Evolutionary conservation across 2,888 invertebrate species (phyloP).

Genomic region (Clepsis dumicolana): DNA sequence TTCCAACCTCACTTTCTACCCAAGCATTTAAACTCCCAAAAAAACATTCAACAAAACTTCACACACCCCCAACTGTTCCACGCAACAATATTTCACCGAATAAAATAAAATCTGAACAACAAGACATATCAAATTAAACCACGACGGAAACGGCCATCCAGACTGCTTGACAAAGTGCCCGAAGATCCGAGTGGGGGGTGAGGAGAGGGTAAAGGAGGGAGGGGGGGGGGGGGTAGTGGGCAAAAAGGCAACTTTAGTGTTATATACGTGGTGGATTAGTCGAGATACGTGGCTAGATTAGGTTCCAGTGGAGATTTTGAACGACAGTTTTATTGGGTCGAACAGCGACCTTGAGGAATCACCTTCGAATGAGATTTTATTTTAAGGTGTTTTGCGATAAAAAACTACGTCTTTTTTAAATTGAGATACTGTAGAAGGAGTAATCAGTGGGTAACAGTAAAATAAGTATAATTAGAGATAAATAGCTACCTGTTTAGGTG

Average conservation of each 20-base stretch:
- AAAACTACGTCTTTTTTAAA: too few relatives aligned
- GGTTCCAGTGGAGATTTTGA: constrained; percentile 36
- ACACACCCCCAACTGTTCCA: neutral
- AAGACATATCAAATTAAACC: constrained; percentile 43
- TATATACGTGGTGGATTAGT: constrained; percentile 36
- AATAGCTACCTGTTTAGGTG: too few relatives aligned
- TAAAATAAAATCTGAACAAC: constrained; percentile 37
- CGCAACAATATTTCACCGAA: constrained; percentile 39
- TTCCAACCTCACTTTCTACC: neutral
- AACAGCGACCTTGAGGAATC: neutral
- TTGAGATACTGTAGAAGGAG: too few relatives aligned
- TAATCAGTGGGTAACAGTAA: too few relatives aligned
- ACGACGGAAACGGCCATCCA: constrained; percentile 31
- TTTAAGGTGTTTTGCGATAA: too few relatives aligned
- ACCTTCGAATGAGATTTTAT: neutral
- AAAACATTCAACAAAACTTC: neutral
- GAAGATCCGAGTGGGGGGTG: constrained; percentile 19
- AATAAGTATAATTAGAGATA: too few relatives aligned
- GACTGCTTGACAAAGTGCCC: constrained; percentile 42
- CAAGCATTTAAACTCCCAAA: neutral
- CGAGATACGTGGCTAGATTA: constrained; percentile 40
- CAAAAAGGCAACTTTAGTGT: constrained; percentile 40
- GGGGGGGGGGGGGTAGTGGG: neutral
- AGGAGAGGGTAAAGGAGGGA: too few relatives aligned
- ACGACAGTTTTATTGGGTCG: constrained; percentile 20